Base-by-base conservation (phyloP, 2,113 vertebrate species). In the Todiramphus chloris region DNA sequence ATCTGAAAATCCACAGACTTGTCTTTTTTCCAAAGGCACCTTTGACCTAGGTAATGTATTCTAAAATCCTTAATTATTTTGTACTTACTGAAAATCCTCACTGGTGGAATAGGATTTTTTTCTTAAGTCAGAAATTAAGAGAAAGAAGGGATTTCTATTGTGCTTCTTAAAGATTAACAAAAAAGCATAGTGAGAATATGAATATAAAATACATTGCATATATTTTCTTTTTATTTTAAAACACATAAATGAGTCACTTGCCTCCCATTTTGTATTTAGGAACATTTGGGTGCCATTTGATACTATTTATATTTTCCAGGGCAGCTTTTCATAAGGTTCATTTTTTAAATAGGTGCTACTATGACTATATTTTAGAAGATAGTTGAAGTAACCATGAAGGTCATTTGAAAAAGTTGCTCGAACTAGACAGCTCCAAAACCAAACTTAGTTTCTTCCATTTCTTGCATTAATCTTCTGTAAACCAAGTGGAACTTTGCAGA, bases 391-490 rank as follows among this genome's bases (percentile, higher is more conserved):
- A 66, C 9, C 23, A 50, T 37, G 7, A 46, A 79, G 44, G 35
- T 83, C 4, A 58, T 21, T 82, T 78, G 80, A 58, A 78, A 83
- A 85, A 59, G 31, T 63, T 90, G 60, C 59, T 90, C 30, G 58
- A 13, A 39, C 20, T 63, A 60, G 43, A 81, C 30, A 86, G 14
- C 50, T 87, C 62, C 16, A 13, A 77, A 82, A 87, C 2, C 67
- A 64, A 94, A 62, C 58, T 67, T 87, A 27, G 6, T 87, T 89
- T 96, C 44, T 81, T 87, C 35, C 12, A 60, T 89, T 93, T 84
- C 66, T 77, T 91, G 39, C 28, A 69, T 81, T 92, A 96, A 74
- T 76, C 75, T 92, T 78, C 31, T 76, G 70, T 91, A 96, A 97
- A 92, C 46, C 35, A 95, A 94, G 77, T 92, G 58, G 53, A 83